phyloP scores from a whole-genome alignment of 2,888 invertebrate species.

The Teleogryllus oceanicus region DNA sequence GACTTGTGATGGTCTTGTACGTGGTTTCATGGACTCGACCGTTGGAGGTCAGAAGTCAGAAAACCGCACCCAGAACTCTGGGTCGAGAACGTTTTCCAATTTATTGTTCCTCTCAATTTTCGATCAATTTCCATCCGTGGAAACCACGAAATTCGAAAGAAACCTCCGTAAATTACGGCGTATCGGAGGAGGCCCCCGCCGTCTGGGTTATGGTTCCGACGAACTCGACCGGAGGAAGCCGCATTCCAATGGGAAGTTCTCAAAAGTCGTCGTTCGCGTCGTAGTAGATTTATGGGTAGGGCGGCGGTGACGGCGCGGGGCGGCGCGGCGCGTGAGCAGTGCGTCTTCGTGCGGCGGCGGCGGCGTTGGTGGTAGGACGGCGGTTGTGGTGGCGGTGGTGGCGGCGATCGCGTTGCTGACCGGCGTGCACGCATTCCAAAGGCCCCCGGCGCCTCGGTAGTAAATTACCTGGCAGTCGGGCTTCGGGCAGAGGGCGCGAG shows the following conservation, averaged over 20 bases:
- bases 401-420: no score
- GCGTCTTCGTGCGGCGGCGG: no score
- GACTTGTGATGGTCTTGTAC: neutral
- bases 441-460: no score
- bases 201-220: neutral
- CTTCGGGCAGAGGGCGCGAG: no score
- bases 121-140: conserved; percentile 6
- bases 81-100: neutral
- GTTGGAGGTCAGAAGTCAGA: neutral
- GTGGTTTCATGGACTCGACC: neutral
- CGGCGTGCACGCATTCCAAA: no score
- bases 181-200: neutral
- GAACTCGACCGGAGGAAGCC: neutral
- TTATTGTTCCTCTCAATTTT: neutral
- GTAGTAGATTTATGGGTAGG: neutral
- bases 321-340: neutral
- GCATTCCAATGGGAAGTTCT: neutral
- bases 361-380: no score
- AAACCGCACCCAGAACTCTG: neutral
- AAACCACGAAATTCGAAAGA: conserved; percentile 7
- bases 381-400: no score
- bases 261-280: neutral
- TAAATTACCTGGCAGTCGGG: no score
- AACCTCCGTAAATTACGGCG: neutral
- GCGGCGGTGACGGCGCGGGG: neutral